Base-by-base conservation (phyloP, 2,797 vertebrate species). In the Telmatherina bonti region DNA sequence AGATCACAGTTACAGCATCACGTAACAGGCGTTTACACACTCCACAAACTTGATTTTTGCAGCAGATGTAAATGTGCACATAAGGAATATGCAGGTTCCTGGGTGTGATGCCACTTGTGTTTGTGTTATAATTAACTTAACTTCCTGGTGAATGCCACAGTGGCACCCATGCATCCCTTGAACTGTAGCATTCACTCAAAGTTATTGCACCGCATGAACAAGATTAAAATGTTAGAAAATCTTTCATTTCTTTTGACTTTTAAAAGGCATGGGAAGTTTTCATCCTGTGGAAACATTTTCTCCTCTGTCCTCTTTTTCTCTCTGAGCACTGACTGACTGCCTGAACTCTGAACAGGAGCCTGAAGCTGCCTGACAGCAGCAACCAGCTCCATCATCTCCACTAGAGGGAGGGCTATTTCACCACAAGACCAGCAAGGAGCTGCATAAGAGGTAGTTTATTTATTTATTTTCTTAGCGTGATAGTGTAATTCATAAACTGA, bases 321-420 rank as follows among this genome's bases (percentile, higher is more conserved):
- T n/a, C 38, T 63, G 76, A 74, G 71, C 68, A 36, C 9, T 75
- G 57, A 79, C 67, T 84, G 68, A 68, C 66, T 78, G 73, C 38
- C 79, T 82, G 72, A 71, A 79, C 68, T 87, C 78, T 76, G 74
- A 70, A 76, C 30, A 47, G 66, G 67, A 81, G 67, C 71, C 49
- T 45, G 26, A 58, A 85, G 63, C 67, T 72, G 73, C 65, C 72
- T 80, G 83, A 82, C 74, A 83, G 76, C 87, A 82, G 67, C 36
- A 72, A 81, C 79, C 80, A 74, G 64, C 77, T 82, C 81, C 27
- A 63, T 82, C 65, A 81, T 81, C 76, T 89, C 94, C 94, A 93
- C 94, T 94, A 94, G 94, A 95, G 94, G 94, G 94, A 88, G 94
- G 82, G 86, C 91, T 91, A 79, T 90, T 84, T 95, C 94, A 92